Conservation (phyloP, 1,140 invertebrate genomes). For the Tetramorium parvispinum region DNA sequence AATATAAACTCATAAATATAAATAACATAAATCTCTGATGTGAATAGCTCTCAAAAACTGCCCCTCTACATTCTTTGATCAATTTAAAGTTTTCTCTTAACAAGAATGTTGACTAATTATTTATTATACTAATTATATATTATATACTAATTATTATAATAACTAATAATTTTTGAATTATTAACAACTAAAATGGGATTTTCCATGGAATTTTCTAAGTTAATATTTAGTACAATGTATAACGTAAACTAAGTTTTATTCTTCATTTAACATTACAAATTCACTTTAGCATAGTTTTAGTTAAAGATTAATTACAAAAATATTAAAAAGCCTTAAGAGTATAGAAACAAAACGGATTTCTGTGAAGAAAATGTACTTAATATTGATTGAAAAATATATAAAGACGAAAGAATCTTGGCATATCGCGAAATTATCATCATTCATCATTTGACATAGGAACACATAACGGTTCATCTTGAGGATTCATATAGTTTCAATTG, state of each 20-base stretch:
- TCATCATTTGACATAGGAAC: not conserved
- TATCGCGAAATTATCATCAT: not conserved
- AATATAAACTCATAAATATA: constrained; percentile 6
- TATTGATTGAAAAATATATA: not conserved
- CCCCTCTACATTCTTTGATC: not conserved
- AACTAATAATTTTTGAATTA: constrained; percentile 23
- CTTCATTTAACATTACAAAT: not conserved
- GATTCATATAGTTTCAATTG: constrained; percentile 5
- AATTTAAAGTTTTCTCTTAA: constrained; percentile 31
- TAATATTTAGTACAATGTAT: not conserved
- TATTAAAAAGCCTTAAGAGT: not conserved
- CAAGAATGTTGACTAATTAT: not conserved
- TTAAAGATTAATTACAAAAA: constrained; percentile 6
- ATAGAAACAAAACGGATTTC: not conserved
- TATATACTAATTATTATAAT: too few relatives aligned
- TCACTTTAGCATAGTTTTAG: not conserved
- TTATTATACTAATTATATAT: too few relatives aligned
- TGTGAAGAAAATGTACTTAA: not conserved
- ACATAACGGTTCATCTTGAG: not conserved
- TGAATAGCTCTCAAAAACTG: not conserved
- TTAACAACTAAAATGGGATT: not conserved
- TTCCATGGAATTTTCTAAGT: constrained; percentile 10
- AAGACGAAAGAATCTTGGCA: not conserved
- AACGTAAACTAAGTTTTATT: not conserved
- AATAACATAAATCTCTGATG: not conserved